A percentile compares a stretch with the other conserved stretches of the same genome.
phyloP scores from a whole-genome alignment of 2,888 invertebrate genomes.

The Plebejus melissa region DNA sequence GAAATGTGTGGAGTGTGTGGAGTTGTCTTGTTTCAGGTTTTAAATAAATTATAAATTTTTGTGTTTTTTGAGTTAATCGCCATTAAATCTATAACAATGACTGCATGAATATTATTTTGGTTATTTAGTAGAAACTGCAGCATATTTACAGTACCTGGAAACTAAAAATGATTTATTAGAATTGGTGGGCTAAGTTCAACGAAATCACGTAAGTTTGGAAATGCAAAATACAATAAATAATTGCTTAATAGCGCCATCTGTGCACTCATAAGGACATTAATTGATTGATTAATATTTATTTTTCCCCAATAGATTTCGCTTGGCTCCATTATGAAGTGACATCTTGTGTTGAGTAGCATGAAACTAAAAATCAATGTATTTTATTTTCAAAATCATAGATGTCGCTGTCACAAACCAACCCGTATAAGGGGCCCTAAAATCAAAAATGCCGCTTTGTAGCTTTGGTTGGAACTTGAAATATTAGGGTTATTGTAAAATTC shows the following conservation, averaged over 20 bases:
- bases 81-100: too few relatives aligned
- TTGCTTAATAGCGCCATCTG: neutral
- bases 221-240: too few relatives aligned
- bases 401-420: constrained; percentile 30
- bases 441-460: constrained; percentile 30
- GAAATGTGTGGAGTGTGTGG: constrained; percentile 50
- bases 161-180: too few relatives aligned
- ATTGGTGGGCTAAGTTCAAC: too few relatives aligned
- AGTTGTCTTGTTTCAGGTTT: constrained; percentile 37
- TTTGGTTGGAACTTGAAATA: neutral
- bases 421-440: constrained; percentile 28
- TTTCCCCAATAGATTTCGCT: neutral
- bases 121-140: too few relatives aligned
- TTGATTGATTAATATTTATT: neutral
- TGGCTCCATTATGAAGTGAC: constrained; percentile 10
- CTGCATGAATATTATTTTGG: too few relatives aligned
- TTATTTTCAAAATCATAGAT: constrained; percentile 28
- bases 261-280: neutral
- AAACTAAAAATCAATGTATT: constrained; percentile 23
- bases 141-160: too few relatives aligned
- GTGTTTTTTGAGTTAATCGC: too few relatives aligned
- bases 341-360: constrained; percentile 34
- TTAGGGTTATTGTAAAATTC: neutral
- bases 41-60: too few relatives aligned
- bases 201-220: too few relatives aligned